phyloP scores from a whole-genome alignment of 2,113 vertebrate genomes.

The western clawed frog (Xenopus tropicalis) region UCB_Xtro_10.0 CM004446.2:116663501-116664000 shows the following conservation, averaged over 20 bases:
- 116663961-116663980: no score
- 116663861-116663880: not conserved
- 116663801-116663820: not conserved
- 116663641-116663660: not conserved
- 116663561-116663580: slow-evolving; percentile 1
- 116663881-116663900: not conserved
- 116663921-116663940: not conserved
- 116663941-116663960: no score
- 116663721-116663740: not conserved
- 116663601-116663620: slow-evolving; percentile 10
- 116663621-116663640: slow-evolving; percentile 12
- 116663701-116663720: slow-evolving; percentile 1
- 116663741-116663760: not conserved
- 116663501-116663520: not conserved
- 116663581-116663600: slow-evolving; percentile 3
- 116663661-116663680: slow-evolving; percentile 10
- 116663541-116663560: slow-evolving; percentile 5
- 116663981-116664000: no score
- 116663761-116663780: not conserved
- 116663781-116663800: not conserved
- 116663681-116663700: not conserved
- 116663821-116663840: not conserved
- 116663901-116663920: not conserved
- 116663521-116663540: not conserved
- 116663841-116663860: not conserved